Base-by-base conservation (phyloP, 1,140 invertebrate genomes). In the Platorchestia sp. region DNA sequence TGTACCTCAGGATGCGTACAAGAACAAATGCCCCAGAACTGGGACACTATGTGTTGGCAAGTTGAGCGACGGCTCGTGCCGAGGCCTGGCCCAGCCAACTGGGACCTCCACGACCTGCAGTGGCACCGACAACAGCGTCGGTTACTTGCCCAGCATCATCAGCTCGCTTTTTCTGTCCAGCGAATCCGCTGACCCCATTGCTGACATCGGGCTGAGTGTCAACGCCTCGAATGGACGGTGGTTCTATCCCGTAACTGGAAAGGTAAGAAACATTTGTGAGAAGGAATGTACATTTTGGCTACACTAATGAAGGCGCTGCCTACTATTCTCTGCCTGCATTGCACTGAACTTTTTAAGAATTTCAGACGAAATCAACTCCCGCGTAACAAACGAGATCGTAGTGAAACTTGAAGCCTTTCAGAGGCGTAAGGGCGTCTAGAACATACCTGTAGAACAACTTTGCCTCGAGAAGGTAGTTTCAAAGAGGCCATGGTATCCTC, bases 11-110 rank as follows among this genome's bases (percentile, higher is more conserved):
- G 91, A 93, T 6, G 91, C 91, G 40, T 45, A 93, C 91, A 93
- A 93, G 16, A 93, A 5, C 91, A 93, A 45, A 44, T 93, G 91
- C 40, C 91, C 91, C 43, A 93, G 45, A 36, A 93, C 91, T 40
- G 91, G 91, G 36, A 5, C 22, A 36, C 91, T 10, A 0, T 93
- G 91, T 47, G 91, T 44, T 44, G 91, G 91, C 45, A 45, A 45
- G 45, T 19, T 47, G 14, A 93, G 43, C 91, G 91, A 47, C n/a
- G 43, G 91, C 45, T 45, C 44, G 7, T 93, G 91, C 45, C 44
- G 91, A 7, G 91, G 91, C 44, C 43, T 44, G 36, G 41, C 87
- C 42, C 10, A 75, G 27, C 59, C 59, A 75, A 10, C 59, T 75
- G 27, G 14, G 36, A 27, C 59, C 10, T 75, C 59, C 27, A 36